Conservation (phyloP, 1,140 invertebrate species). For the Vanessa tameamea region DNA sequence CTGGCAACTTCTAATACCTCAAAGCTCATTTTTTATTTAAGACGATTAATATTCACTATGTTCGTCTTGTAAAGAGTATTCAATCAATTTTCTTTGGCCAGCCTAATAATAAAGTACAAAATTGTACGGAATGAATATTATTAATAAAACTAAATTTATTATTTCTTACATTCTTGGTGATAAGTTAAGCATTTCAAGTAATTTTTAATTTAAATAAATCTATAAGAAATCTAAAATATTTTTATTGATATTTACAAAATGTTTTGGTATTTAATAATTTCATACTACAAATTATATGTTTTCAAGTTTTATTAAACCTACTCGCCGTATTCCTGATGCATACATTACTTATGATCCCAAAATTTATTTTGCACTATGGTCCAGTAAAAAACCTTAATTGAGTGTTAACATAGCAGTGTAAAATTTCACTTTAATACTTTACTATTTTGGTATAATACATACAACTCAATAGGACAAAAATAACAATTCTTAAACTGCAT, state of each 20-base stretch:
- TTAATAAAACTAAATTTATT: slow-evolving; percentile 28
- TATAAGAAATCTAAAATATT: slow-evolving; percentile 40
- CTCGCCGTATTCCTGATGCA: slow-evolving; percentile 16
- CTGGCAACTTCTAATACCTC: slow-evolving; percentile 29
- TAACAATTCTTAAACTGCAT: background rate
- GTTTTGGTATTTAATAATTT: slow-evolving; percentile 41
- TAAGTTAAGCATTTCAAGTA: slow-evolving; percentile 25
- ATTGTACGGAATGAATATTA: slow-evolving; percentile 39
- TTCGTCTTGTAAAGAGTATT: background rate
- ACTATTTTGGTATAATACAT: background rate
- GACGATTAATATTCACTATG: background rate
- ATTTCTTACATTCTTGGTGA: slow-evolving; percentile 23
- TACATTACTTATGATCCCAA: slow-evolving; percentile 35
- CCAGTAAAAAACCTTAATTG: slow-evolving; percentile 30
- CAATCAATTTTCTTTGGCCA: slow-evolving; percentile 25
- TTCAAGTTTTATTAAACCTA: slow-evolving; percentile 24
- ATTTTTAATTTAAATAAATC: slow-evolving; percentile 39
- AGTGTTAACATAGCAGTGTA: slow-evolving; percentile 35
- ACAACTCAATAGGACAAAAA: background rate
- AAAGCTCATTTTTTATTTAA: background rate
- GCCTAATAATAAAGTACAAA: slow-evolving; percentile 39
- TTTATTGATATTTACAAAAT: slow-evolving; percentile 40
- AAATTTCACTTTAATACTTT: background rate
- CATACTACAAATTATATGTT: slow-evolving; percentile 39
- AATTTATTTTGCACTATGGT: slow-evolving; percentile 35